Conservation (phyloP, 2,888 invertebrate genomes). For the Periphyllus acericola region DNA sequence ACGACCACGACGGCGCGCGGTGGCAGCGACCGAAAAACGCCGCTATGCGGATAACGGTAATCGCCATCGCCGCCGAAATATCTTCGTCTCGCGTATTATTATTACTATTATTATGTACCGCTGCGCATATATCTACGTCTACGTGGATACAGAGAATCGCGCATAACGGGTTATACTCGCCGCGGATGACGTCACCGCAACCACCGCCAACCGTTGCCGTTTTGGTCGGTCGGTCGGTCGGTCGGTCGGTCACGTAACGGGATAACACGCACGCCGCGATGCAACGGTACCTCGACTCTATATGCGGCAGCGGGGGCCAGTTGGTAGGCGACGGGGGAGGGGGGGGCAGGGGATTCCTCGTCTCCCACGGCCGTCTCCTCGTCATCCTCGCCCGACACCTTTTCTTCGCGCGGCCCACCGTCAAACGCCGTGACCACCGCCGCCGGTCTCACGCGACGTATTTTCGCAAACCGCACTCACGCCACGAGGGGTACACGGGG, state of each 20-base stretch:
- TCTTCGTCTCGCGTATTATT: constrained; percentile 50
- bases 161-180: constrained; percentile 43
- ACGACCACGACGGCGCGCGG: neutral
- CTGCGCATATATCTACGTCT: neutral
- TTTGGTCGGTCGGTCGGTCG: constrained; percentile 43
- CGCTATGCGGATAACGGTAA: constrained; percentile 52
- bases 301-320: neutral
- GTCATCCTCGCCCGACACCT: neutral
- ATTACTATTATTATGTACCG: neutral
- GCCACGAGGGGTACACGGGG: too few species aligned
- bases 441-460: neutral
- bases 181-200: constrained; percentile 19
- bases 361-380: neutral
- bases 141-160: neutral
- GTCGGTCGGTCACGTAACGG: constrained; percentile 62
- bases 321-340: neutral
- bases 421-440: neutral
- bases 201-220: constrained; percentile 4
- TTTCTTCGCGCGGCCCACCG: neutral
- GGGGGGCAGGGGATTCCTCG: neutral
- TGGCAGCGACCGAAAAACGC: constrained; percentile 6
- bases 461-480: neutral
- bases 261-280: constrained; percentile 28
- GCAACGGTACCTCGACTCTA: constrained; percentile 38
- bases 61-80: constrained; percentile 51